These are phyloP conservation scores for Mustela erminea DNA, from an alignment of 2,797 vertebrate genomes.

Conservation along the genomic window DNA sequence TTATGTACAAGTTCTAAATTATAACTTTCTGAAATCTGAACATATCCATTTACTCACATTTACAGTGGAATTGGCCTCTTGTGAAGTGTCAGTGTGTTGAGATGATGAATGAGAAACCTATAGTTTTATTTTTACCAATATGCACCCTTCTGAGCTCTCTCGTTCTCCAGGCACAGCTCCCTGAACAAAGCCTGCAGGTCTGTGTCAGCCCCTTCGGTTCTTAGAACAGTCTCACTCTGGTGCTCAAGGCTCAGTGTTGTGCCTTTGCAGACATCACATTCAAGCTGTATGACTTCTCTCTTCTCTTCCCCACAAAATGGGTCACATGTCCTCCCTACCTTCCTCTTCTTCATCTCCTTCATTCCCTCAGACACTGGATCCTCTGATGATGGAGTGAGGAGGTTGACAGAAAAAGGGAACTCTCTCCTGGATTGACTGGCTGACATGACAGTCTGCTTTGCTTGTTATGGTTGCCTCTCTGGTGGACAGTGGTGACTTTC, in stretches of 20 bases:
- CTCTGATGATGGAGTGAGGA: not conserved
- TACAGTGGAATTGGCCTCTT: not conserved
- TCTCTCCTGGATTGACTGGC: not conserved
- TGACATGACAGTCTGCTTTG: rapidly evolving
- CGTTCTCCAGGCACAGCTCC: too few relatives aligned
- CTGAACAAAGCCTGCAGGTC: rapidly evolving
- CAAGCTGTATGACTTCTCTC: not conserved
- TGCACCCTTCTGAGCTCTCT: not conserved
- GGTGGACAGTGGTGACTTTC: not conserved
- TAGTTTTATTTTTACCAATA: not conserved
- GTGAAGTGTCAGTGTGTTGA: not conserved
- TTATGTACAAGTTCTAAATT: not conserved
- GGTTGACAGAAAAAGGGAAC: not conserved
- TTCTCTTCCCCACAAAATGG: not conserved
- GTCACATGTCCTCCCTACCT: not conserved
- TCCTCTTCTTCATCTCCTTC: not conserved
- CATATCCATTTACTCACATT: not conserved
- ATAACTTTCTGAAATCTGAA: not conserved
- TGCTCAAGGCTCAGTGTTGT: not conserved
- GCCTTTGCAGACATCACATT: too few relatives aligned
- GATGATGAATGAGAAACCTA: not conserved
- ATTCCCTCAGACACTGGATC: not conserved
- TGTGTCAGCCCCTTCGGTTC: not conserved
- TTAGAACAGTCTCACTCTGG: not conserved
- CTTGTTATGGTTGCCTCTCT: not conserved